Percentiles rank a stretch among this genome's conserved stretches.
These are phyloP conservation scores for Peucedramus taeniatus DNA, from an alignment of 2,113 vertebrate genomes.

Conservation along the genomic window DNA sequence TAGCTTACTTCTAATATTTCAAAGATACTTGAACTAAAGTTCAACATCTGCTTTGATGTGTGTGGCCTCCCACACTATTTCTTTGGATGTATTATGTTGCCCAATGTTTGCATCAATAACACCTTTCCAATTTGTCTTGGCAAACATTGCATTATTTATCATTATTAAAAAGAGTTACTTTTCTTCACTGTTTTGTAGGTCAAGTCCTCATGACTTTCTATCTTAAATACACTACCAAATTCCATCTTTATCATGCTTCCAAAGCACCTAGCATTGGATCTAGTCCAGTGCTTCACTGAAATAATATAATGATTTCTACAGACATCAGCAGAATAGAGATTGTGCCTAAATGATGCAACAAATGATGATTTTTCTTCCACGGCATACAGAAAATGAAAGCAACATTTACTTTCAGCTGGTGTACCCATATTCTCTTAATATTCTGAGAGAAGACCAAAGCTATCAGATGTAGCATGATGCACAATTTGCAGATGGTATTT, in stretches of 20 bases:
- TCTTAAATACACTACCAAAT: background rate
- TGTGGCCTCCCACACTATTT: background rate
- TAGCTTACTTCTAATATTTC: background rate
- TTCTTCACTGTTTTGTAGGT: background rate
- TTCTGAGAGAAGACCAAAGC: background rate
- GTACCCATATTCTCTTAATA: background rate
- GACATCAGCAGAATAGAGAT: background rate
- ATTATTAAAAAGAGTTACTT: background rate
- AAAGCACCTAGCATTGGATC: background rate
- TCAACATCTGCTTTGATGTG: background rate
- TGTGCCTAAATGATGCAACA: background rate
- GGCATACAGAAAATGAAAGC: background rate
- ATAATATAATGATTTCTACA: background rate
- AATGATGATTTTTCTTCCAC: background rate
- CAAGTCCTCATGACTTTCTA: background rate
- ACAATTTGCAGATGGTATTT: background rate
- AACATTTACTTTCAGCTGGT: background rate
- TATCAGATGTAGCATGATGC: background rate
- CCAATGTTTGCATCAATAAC: background rate
- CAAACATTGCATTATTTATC: background rate
- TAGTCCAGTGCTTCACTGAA: background rate
- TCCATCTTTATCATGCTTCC: background rate
- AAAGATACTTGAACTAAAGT: background rate
- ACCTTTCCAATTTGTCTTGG: background rate
- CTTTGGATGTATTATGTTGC: background rate